Conservation (phyloP, 2,888 invertebrate species). For the Eurois occulta region DNA sequence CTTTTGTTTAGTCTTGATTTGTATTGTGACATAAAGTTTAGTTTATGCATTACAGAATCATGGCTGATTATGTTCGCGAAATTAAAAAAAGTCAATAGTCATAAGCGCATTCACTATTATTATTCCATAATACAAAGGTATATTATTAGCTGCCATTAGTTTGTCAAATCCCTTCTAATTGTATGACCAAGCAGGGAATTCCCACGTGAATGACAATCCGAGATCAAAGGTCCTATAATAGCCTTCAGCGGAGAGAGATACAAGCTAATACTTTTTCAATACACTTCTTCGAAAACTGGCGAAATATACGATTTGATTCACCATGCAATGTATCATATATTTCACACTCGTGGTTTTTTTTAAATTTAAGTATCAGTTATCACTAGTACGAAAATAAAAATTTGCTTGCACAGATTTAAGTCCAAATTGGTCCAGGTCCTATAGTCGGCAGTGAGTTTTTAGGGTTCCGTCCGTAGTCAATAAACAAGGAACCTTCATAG, state of each 20-base stretch:
- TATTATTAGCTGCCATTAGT: neutral
- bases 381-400: no score
- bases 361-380: no score
- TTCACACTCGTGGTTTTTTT: no score
- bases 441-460: no score
- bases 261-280: conserved; percentile 5
- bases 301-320: no score
- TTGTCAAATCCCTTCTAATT: conserved; percentile 18
- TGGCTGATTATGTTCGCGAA: neutral
- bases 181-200: neutral
- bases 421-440: no score
- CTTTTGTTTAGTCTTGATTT: neutral
- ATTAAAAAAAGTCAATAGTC: neutral
- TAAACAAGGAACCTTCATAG: no score
- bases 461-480: no score
- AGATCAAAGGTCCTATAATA: conserved; percentile 15
- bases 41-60: neutral
- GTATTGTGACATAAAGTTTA: neutral
- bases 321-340: no score
- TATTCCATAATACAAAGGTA: conserved; percentile 11
- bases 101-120: conserved; percentile 2
- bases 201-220: conserved; percentile 16
- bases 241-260: neutral
- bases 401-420: no score
- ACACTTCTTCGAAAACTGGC: no score